phyloP scores from a whole-genome alignment of 2,888 invertebrate genomes.

The Cyclophora punctaria region DNA sequence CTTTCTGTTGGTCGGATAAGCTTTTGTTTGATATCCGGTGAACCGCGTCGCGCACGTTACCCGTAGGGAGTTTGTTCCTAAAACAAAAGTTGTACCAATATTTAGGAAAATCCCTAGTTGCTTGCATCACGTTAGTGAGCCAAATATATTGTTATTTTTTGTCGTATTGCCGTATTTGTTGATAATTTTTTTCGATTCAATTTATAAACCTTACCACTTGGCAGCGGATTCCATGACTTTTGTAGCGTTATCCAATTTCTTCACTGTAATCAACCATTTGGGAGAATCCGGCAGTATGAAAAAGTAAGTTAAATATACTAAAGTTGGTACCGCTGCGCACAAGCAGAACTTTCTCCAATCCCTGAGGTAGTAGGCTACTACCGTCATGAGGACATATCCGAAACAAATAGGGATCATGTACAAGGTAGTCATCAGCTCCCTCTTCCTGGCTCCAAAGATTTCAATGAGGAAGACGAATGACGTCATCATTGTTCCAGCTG shows the following conservation, averaged over 20 bases:
- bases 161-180: too few relatives aligned
- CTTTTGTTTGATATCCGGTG: slow-evolving; percentile 22
- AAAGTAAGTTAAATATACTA: slow-evolving; percentile 74
- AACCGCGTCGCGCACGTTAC: slow-evolving; percentile 35
- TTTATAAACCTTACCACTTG: slow-evolving; percentile 28
- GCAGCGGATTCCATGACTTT: slow-evolving; percentile 77
- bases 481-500: slow-evolving; percentile 84
- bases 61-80: slow-evolving; percentile 56
- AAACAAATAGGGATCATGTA: slow-evolving; percentile 77
- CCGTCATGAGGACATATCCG: slow-evolving; percentile 75
- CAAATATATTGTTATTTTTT: too few relatives aligned
- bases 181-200: too few relatives aligned
- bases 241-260: slow-evolving; percentile 75
- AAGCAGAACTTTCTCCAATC: slow-evolving; percentile 77
- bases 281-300: slow-evolving; percentile 84
- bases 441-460: slow-evolving; percentile 62
- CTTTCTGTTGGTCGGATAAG: slow-evolving; percentile 12
- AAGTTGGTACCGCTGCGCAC: slow-evolving; percentile 71
- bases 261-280: slow-evolving; percentile 81
- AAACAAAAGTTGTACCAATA: slow-evolving; percentile 9
- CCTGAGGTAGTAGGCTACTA: slow-evolving; percentile 74
- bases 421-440: slow-evolving; percentile 64
- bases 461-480: slow-evolving; percentile 78
- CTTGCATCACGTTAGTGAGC: too few relatives aligned
- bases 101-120: too few relatives aligned